Conservation (phyloP, 64 coral and sea anemone genomes). For the Porites lutea region DNA sequence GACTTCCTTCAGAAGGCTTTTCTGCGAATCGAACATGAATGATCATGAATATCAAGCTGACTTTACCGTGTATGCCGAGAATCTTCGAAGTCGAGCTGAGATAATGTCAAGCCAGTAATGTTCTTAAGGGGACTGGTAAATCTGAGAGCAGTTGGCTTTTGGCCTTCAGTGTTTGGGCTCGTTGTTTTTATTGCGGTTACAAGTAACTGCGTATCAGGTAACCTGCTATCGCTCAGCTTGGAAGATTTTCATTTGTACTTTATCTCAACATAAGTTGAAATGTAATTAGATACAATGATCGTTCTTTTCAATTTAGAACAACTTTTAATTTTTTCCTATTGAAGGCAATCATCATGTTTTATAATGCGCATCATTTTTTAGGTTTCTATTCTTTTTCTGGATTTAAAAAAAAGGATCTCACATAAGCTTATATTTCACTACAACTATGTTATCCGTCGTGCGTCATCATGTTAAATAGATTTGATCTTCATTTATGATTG, state of each 20-base stretch:
- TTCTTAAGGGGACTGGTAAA: background rate
- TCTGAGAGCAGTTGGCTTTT: background rate
- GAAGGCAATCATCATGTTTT: too few relatives aligned
- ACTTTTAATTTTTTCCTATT: too few relatives aligned
- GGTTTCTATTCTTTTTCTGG: too few relatives aligned
- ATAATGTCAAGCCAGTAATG: background rate
- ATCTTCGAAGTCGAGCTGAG: background rate
- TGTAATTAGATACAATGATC: background rate
- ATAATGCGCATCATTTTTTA: too few relatives aligned
- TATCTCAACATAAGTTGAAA: background rate
- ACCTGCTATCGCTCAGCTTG: background rate
- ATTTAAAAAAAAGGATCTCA: too few relatives aligned
- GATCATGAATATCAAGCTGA: background rate
- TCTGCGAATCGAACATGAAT: too few relatives aligned
- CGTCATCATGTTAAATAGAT: too few relatives aligned
- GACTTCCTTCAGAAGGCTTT: too few relatives aligned
- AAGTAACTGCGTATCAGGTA: background rate
- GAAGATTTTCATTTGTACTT: background rate
- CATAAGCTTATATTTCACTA: too few relatives aligned
- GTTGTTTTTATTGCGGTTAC: background rate
- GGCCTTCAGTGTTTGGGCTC: background rate
- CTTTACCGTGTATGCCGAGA: background rate
- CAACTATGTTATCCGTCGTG: too few relatives aligned
- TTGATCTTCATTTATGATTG: too few relatives aligned
- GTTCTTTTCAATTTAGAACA: background rate